Conservation (phyloP, 2,888 invertebrate species). For the Sericinus montela region DNA sequence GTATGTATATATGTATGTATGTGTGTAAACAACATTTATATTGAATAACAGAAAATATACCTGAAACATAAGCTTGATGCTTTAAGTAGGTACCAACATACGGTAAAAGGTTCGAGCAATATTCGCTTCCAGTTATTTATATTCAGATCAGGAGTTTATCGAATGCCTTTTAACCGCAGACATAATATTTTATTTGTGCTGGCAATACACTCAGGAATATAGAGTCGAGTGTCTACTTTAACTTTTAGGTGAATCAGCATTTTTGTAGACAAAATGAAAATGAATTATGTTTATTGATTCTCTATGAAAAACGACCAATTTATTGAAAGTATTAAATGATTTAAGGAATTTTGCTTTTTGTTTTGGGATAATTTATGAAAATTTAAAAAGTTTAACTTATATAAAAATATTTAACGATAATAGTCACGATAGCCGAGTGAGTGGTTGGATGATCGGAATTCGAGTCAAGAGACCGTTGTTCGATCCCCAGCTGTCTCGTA, state of each 20-base stretch:
- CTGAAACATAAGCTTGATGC: slow-evolving; percentile 4
- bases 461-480: no score
- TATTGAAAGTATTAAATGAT: no score
- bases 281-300: slow-evolving; percentile 7
- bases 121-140: slow-evolving; percentile 22
- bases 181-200: slow-evolving; percentile 25
- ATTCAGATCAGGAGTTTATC: slow-evolving; percentile 22
- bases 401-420: no score
- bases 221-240: slow-evolving; percentile 21
- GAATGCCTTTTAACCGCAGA: slow-evolving; percentile 17
- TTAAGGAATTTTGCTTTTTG: no score
- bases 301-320: neutral
- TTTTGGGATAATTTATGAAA: no score
- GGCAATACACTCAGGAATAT: slow-evolving; percentile 28
- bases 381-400: no score
- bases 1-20: no score
- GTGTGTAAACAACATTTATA: slow-evolving; percentile 4
- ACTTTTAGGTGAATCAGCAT: slow-evolving; percentile 13
- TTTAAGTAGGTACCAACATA: neutral
- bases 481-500: no score
- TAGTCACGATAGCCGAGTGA: no score
- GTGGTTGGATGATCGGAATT: no score
- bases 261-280: slow-evolving; percentile 6
- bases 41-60: slow-evolving; percentile 20
- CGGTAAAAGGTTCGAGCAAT: slow-evolving; percentile 11